Evolutionary conservation across 2,113 vertebrate species (phyloP).

Genomic region (Clarias batrachus): DNA sequence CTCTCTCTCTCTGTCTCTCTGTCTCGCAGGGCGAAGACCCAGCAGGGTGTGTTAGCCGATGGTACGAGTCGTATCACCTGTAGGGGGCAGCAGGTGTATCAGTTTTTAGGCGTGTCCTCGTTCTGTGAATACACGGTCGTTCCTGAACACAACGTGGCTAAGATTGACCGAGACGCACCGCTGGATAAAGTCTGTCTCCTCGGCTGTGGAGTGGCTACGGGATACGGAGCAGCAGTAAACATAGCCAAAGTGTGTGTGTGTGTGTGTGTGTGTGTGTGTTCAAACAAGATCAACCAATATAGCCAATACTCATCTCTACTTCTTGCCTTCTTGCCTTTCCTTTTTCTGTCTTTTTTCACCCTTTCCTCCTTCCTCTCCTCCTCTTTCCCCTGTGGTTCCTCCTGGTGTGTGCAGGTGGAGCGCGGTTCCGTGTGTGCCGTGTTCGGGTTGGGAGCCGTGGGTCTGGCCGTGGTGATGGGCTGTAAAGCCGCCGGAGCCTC

Average conservation of each 20-base stretch:
- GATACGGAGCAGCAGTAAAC: constrained; percentile 67
- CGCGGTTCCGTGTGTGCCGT: constrained; percentile 75
- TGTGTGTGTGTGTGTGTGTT: constrained; percentile 3
- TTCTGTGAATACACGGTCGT: constrained; percentile 69
- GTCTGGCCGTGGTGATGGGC: constrained; percentile 79
- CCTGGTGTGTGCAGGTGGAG: constrained; percentile 72
- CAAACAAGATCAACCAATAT: too few relatives aligned
- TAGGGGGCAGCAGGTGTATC: constrained; percentile 61
- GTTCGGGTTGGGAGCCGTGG: constrained; percentile 82
- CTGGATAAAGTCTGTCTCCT: constrained; percentile 66
- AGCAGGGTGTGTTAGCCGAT: constrained; percentile 72
- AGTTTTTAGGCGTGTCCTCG: constrained; percentile 61
- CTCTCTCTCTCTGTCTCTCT: not conserved
- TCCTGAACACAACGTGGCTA: constrained; percentile 57
- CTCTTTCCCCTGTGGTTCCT: too few relatives aligned
- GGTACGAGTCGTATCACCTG: constrained; percentile 74
- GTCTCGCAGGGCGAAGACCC: constrained; percentile 40
- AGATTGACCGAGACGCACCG: constrained; percentile 57
- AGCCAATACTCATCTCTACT: too few relatives aligned
- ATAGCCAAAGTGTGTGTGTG: constrained; percentile 58
- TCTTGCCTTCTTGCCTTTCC: too few relatives aligned
- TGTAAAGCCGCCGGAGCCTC: constrained; percentile 75
- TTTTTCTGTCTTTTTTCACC: too few relatives aligned
- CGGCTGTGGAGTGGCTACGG: constrained; percentile 64
- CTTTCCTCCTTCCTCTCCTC: too few relatives aligned